Base-by-base conservation (phyloP, 2,797 vertebrate species). In the Antrozous pallidus region DNA sequence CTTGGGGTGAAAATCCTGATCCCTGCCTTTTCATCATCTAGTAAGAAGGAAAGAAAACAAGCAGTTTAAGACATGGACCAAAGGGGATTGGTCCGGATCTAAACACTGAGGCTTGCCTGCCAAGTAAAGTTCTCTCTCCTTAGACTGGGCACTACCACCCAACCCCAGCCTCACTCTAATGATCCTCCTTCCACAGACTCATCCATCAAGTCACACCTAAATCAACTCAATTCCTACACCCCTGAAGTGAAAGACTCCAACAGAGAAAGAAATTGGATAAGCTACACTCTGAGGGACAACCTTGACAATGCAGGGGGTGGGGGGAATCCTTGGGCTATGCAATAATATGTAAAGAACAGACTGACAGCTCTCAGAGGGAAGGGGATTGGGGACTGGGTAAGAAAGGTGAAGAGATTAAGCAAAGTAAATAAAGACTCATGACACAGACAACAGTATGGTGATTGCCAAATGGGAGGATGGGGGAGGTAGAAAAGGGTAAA, bases 191-290 rank as follows among this genome's bases (percentile, higher is more conserved):
- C n/a, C 70, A 88, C 4, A 93, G 65, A 93, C 14, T 24, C 38
- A 85, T 67, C 61, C 28, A 69, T 86, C 67, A 93, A 38, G 70
- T 88, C 36, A 77, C 17, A 91, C 33, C 28, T 56, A 74, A 18
- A 13, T 94, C 33, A 88, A 18, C 9, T 94, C 33, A 92, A 93
- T 90, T 94, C 42, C 56, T 94, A 85, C 93, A 92, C 61, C 40
- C 71, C 36, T 69, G 9, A 95, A 49, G 49, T 69, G 36, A 90
- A 94, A 51, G 45, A 6, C 16, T 91, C 33, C 70, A 73, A 71
- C 10, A 81, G 42, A 85, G n/a, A 69, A 88, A 67, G 38, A 80
- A 86, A 88, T 2, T 56, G 9, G n/a, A 61, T 61, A 84, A 96
- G 24, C n/a, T 38, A 91, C 61, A 65, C 13, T 0, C 26, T 81